Evolutionary conservation across 2,797 vertebrate species (phyloP).

Genomic region (Oophaga sylvatica): DNA sequence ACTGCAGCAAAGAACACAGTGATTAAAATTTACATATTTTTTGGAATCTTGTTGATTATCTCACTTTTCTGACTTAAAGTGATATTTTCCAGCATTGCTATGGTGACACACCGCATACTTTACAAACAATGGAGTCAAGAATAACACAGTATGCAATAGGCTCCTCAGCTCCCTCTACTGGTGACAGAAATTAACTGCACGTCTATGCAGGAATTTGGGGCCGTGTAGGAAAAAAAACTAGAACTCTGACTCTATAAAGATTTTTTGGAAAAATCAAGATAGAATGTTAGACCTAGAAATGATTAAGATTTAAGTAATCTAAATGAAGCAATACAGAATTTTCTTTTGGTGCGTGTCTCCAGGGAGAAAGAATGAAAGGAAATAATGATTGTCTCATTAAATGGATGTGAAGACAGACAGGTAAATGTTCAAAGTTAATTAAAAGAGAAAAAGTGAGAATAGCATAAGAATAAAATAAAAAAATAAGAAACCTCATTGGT

Average conservation of each 20-base stretch:
- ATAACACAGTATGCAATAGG: background rate
- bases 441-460: background rate
- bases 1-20: too few relatives aligned
- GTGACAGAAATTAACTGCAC: too few relatives aligned
- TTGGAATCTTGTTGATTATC: too few relatives aligned
- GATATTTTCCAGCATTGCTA: too few relatives aligned
- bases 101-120: too few relatives aligned
- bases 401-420: background rate
- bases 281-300: background rate
- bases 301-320: background rate
- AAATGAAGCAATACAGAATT: background rate
- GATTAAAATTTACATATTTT: too few relatives aligned
- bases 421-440: background rate
- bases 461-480: background rate
- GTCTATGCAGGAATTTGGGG: too few relatives aligned
- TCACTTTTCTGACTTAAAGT: too few relatives aligned
- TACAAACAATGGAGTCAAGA: too few relatives aligned
- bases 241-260: background rate
- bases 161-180: background rate
- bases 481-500: background rate
- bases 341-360: background rate
- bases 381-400: background rate
- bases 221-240: background rate
- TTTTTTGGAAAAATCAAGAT: background rate
- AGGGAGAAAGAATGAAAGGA: background rate